Percentiles rank a stretch among this genome's conserved stretches.
phyloP scores from a whole-genome alignment of 2,113 vertebrate species.

The Mixornis gularis region DNA sequence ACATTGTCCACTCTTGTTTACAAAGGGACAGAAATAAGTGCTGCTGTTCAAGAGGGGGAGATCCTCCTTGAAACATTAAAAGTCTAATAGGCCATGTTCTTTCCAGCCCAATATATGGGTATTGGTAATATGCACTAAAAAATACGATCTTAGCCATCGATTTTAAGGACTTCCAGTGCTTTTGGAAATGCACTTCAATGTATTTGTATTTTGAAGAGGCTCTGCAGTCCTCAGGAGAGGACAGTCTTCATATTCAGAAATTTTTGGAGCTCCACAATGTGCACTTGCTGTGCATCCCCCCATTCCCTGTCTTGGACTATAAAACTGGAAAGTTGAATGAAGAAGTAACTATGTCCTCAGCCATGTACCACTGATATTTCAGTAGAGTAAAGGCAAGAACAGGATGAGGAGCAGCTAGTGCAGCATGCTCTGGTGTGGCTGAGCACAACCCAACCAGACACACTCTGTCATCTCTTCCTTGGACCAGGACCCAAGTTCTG shows the following conservation, averaged over 20 bases:
- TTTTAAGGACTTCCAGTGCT: background rate
- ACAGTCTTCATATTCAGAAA: background rate
- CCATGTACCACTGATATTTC: background rate
- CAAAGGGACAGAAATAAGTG: background rate
- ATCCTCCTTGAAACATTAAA: background rate
- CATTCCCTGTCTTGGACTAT: background rate
- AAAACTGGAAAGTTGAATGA: background rate
- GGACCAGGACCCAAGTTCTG: background rate
- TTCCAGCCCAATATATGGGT: background rate
- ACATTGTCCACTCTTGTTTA: background rate
- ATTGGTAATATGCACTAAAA: background rate
- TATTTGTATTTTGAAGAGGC: background rate
- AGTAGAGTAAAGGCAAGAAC: background rate
- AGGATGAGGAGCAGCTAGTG: background rate
- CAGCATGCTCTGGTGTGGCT: background rate
- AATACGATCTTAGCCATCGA: background rate
- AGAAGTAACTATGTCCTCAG: background rate
- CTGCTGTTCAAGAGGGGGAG: background rate
- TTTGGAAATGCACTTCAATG: background rate
- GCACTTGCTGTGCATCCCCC: background rate
- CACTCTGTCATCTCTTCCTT: background rate
- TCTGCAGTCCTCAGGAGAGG: background rate
- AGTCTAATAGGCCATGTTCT: background rate
- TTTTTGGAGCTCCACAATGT: background rate
- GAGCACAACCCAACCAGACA: background rate